A percentile compares a stretch with the other conserved stretches of the same genome.
Conservation (phyloP, 2,797 vertebrate species). For the Karalla daura region DNA sequence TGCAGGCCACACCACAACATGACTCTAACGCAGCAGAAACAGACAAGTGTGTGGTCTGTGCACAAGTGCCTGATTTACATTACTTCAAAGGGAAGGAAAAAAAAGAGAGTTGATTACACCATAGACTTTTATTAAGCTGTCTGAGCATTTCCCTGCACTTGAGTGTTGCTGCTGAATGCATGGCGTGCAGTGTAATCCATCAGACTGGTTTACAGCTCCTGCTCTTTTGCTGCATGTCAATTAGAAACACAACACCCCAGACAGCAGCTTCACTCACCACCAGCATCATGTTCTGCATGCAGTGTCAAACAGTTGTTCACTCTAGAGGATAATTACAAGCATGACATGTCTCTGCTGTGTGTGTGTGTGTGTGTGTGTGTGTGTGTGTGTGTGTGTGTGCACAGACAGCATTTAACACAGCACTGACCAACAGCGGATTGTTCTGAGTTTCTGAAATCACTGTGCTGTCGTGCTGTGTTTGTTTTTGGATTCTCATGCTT, state of each 20-base stretch:
- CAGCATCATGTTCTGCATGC: slow-evolving; percentile 33
- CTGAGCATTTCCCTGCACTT: slow-evolving; percentile 20
- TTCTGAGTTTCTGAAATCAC: not conserved
- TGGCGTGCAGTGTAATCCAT: not conserved
- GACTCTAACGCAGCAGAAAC: slow-evolving; percentile 23
- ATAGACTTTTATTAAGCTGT: slow-evolving; percentile 1
- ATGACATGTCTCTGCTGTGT: slow-evolving; percentile 26
- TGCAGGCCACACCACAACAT: slow-evolving; percentile 28
- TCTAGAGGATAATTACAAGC: slow-evolving; percentile 48
- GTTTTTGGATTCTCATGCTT: not conserved
- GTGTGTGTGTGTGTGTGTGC: slow-evolving; percentile 25
- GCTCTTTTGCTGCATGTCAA: slow-evolving; percentile 20
- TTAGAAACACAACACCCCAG: slow-evolving; percentile 17
- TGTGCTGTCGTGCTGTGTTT: not conserved
- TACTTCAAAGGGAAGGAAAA: slow-evolving; percentile 5
- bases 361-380: too few relatives aligned
- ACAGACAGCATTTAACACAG: slow-evolving; percentile 3
- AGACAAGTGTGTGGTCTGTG: slow-evolving; percentile 43
- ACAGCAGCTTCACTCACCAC: slow-evolving; percentile 1
- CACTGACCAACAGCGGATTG: slow-evolving; percentile 4
- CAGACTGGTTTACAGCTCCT: slow-evolving; percentile 10
- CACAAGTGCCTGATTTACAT: slow-evolving; percentile 4
- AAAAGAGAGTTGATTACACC: not conserved
- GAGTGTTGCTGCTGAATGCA: not conserved
- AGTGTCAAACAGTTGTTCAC: slow-evolving; percentile 53